Conservation (phyloP, 2,888 invertebrate genomes). For the Synergus gifuensis region DNA sequence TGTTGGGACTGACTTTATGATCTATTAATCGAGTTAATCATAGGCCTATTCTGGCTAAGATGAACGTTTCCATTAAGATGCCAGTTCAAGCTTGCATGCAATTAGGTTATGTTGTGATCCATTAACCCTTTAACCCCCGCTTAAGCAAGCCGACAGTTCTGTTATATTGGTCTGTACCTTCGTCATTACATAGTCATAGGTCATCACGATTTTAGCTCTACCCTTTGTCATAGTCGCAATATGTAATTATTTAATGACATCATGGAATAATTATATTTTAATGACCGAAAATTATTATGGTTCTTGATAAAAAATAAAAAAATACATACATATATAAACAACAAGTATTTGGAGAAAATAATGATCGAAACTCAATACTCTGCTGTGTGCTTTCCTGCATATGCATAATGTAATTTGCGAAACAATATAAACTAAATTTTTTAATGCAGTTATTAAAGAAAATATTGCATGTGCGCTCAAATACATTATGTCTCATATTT, state of each 20-base stretch:
- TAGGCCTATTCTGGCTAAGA: conserved; percentile 17
- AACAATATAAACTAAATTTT: conserved; percentile 21
- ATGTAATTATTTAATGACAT: neutral
- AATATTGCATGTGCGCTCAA: neutral
- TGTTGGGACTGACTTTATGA: conserved; percentile 2
- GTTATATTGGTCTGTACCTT: conserved; percentile 26
- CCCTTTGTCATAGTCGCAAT: neutral
- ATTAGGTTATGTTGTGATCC: conserved; percentile 39
- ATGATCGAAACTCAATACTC: conserved; percentile 22
- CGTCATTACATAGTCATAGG: conserved; percentile 2
- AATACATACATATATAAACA: too few species aligned
- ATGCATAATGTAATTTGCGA: neutral
- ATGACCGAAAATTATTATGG: neutral
- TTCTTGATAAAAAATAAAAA: neutral
- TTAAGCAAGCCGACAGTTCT: conserved; percentile 26
- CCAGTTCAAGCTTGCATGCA: conserved; percentile 8
- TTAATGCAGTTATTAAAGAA: conserved; percentile 20
- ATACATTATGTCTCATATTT: conserved; percentile 16
- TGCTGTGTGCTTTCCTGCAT: neutral
- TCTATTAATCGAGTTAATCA: conserved; percentile 19
- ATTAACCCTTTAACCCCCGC: conserved; percentile 28
- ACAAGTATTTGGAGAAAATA: neutral
- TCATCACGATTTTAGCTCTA: neutral
- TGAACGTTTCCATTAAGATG: conserved; percentile 36
- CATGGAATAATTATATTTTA: neutral